Conservation (phyloP, 2,113 vertebrate species). For the Channa maculata region DNA sequence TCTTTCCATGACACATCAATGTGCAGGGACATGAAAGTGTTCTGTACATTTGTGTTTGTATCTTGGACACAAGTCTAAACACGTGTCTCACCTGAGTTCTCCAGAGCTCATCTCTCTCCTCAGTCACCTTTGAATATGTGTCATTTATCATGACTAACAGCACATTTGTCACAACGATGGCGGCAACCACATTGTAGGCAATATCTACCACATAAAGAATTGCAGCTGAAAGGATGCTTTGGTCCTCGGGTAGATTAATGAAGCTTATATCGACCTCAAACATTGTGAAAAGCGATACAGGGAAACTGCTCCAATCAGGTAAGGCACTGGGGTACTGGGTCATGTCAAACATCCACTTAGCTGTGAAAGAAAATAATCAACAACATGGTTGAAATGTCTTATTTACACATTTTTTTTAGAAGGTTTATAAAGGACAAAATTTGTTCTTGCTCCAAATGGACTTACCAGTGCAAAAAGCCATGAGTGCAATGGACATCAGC, state of each 20-base stretch:
- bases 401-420: too few species aligned
- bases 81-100: constrained; percentile 87
- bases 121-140: constrained; percentile 93
- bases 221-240: constrained; percentile 85
- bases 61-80: too few species aligned
- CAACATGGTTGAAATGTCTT: too few species aligned
- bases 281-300: constrained; percentile 89
- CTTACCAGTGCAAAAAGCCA: constrained; percentile 94
- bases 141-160: constrained; percentile 98
- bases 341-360: constrained; percentile 92
- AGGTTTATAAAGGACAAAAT: too few species aligned
- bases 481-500: constrained; percentile 92
- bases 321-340: constrained; percentile 86
- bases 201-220: constrained; percentile 88
- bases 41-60: not conserved
- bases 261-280: constrained; percentile 93
- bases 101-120: constrained; percentile 94
- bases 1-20: constrained; percentile 7
- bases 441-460: not conserved
- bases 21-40: not conserved
- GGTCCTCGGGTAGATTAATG: constrained; percentile 93
- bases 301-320: constrained; percentile 88
- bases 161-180: constrained; percentile 91
- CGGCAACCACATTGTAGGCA: constrained; percentile 89
- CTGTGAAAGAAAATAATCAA: constrained; percentile 68